These are phyloP conservation scores for Cinara cedri DNA, from an alignment of 2,888 invertebrate species.

Conservation along the genomic window DNA sequence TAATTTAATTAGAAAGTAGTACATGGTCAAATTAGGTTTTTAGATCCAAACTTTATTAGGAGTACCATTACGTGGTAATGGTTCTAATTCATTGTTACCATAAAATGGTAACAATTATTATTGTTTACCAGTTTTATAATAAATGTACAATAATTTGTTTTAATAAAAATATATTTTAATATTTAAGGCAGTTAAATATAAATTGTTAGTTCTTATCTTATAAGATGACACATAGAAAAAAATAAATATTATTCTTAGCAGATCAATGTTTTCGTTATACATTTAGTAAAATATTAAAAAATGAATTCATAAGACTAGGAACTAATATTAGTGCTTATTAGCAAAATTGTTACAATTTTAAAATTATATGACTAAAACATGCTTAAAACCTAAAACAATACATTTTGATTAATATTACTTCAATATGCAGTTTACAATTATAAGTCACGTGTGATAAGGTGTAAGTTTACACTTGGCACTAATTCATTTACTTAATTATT, in stretches of 20 bases:
- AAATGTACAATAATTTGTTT: slow-evolving; percentile 3
- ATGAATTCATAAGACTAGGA: slow-evolving; percentile 42
- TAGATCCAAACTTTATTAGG: neutral
- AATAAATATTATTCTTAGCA: neutral
- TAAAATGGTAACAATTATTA: no score
- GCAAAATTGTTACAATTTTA: slow-evolving; percentile 15
- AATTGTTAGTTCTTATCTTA: slow-evolving; percentile 11
- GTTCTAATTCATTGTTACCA: no score
- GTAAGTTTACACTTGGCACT: no score
- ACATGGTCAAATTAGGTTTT: no score
- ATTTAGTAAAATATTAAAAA: neutral
- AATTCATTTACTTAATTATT: no score
- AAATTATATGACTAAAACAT: slow-evolving; percentile 28
- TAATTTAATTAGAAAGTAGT: neutral
- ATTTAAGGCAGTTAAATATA: neutral
- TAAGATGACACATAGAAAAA: neutral
- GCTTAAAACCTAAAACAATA: slow-evolving; percentile 33
- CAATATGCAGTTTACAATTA: slow-evolving; percentile 4
- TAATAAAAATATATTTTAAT: slow-evolving; percentile 22
- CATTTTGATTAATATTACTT: neutral
- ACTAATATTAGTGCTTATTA: slow-evolving; percentile 45
- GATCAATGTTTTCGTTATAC: slow-evolving; percentile 1
- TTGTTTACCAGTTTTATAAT: neutral
- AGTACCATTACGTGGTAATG: no score
- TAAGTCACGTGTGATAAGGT: no score